Conservation (phyloP, 2,797 vertebrate genomes). For the Myripristis murdjan region DNA sequence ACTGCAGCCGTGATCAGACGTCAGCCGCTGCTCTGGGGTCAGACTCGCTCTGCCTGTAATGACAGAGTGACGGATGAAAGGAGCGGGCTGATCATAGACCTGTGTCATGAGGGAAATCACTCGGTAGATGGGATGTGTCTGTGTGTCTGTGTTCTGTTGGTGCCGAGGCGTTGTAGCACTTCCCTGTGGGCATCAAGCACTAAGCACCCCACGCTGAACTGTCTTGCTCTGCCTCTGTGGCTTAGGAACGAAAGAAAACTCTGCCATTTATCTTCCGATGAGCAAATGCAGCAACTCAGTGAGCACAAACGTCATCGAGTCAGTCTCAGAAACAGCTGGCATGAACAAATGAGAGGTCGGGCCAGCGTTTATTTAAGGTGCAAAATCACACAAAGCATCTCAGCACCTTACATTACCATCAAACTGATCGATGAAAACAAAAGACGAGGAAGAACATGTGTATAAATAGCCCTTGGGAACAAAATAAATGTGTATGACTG, state of each 20-base stretch:
- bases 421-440: no score
- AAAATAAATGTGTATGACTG: no score
- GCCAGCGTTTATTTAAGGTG: no score
- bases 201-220: background rate
- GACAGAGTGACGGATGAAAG: background rate
- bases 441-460: no score
- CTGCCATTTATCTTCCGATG: background rate
- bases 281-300: background rate
- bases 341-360: background rate
- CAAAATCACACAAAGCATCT: no score
- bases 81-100: background rate
- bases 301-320: background rate
- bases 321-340: background rate
- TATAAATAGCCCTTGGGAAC: no score
- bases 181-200: background rate
- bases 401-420: no score
- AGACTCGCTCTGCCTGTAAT: background rate
- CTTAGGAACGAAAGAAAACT: background rate
- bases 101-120: background rate
- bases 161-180: background rate
- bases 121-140: background rate
- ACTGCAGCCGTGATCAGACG: no score
- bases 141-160: background rate
- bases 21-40: background rate
- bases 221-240: background rate